Evolutionary conservation across 2,797 vertebrate species (phyloP).

Genomic region (Sebastes taczanowskii): DNA sequence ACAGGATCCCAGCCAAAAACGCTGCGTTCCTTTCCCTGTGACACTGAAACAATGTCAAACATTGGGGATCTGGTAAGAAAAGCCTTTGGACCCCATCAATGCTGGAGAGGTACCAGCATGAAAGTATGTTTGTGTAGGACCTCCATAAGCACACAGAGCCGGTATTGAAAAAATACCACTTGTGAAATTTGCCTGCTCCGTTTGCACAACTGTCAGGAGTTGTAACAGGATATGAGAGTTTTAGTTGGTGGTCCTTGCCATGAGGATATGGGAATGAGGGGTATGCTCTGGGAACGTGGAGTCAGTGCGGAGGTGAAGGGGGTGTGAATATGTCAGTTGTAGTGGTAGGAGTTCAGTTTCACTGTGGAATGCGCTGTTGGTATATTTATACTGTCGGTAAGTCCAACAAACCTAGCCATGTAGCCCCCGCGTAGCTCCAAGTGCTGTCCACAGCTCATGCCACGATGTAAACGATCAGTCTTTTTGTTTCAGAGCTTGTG

Average conservation of each 20-base stretch:
- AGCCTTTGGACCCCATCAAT: slow-evolving; percentile 5
- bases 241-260: slow-evolving; percentile 60
- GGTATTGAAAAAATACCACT: slow-evolving; percentile 48
- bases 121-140: slow-evolving; percentile 60
- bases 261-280: slow-evolving; percentile 34
- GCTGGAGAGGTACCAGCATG: not conserved
- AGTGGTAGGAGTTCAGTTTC: slow-evolving; percentile 55
- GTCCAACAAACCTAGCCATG: slow-evolving; percentile 34
- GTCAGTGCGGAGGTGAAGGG: slow-evolving; percentile 18
- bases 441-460: slow-evolving; percentile 25
- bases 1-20: not conserved
- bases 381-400: slow-evolving; percentile 64
- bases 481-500: not conserved
- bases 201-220: slow-evolving; percentile 55
- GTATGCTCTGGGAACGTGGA: slow-evolving; percentile 37
- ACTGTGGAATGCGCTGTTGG: slow-evolving; percentile 58
- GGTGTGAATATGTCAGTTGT: slow-evolving; percentile 45
- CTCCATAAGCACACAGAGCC: slow-evolving; percentile 55
- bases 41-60: slow-evolving; percentile 41
- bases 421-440: slow-evolving; percentile 19
- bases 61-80: slow-evolving; percentile 30
- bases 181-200: slow-evolving; percentile 28
- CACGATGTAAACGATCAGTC: slow-evolving; percentile 4
- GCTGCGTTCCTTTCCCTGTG: slow-evolving; percentile 24
- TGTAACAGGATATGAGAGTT: slow-evolving; percentile 51